phyloP scores from a whole-genome alignment of 2,113 vertebrate species.

The Cinclus cinclus region DNA sequence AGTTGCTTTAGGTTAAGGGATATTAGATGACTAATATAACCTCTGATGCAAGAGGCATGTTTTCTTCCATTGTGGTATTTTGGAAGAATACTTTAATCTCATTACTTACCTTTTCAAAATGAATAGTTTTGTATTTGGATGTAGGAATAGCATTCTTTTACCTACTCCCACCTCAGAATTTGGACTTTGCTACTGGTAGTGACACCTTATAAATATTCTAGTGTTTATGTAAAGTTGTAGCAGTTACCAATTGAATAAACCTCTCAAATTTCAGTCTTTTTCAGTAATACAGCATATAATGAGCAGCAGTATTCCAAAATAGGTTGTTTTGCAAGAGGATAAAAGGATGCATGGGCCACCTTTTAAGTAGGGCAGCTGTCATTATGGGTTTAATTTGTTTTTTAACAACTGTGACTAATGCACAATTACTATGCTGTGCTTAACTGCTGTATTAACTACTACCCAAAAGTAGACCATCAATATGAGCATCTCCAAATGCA shows the following conservation, averaged over 20 bases:
- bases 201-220: background rate
- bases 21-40: background rate
- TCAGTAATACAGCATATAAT: background rate
- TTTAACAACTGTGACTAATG: slow-evolving; percentile 6
- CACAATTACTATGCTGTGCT: background rate
- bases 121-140: background rate
- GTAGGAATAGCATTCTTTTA: background rate
- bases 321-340: background rate
- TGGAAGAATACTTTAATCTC: background rate
- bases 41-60: background rate
- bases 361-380: background rate
- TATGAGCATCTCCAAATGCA: background rate
- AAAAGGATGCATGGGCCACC: background rate
- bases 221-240: background rate
- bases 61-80: background rate
- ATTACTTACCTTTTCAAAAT: background rate
- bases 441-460: slow-evolving; percentile 3
- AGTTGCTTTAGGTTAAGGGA: background rate
- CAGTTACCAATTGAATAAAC: background rate
- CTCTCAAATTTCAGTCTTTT: background rate
- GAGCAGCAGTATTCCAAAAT: background rate
- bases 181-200: background rate
- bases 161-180: background rate
- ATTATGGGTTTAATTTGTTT: slow-evolving; percentile 7
- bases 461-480: background rate